A percentile compares a stretch with the other conserved stretches of the same genome.
phyloP scores from a whole-genome alignment of 2,888 invertebrate genomes.

The Lepidochitona cinerea region DNA sequence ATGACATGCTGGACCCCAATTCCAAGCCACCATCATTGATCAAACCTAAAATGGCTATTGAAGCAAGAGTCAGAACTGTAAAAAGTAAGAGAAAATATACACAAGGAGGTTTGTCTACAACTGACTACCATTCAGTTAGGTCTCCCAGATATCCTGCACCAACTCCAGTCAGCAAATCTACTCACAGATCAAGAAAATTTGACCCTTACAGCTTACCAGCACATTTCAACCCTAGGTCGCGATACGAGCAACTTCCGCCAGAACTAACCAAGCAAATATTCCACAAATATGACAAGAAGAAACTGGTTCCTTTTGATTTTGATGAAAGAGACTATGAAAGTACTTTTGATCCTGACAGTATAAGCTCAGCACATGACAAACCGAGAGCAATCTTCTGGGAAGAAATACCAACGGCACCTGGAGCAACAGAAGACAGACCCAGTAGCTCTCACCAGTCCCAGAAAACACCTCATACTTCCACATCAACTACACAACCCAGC shows the following conservation, averaged over 20 bases:
- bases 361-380: background rate
- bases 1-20: background rate
- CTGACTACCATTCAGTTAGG: background rate
- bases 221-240: background rate
- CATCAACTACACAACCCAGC: too few relatives aligned
- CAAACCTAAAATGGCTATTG: background rate
- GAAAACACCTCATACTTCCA: too few relatives aligned
- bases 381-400: background rate
- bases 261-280: background rate
- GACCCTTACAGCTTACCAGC: background rate
- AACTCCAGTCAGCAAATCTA: background rate
- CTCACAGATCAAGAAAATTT: too few relatives aligned
- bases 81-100: background rate
- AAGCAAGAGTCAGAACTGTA: background rate
- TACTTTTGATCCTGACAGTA: background rate
- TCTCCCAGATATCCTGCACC: background rate
- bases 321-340: background rate
- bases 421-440: too few relatives aligned
- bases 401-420: background rate
- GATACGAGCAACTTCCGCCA: background rate
- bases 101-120: background rate
- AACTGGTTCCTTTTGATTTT: constrained; percentile 1
- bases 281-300: background rate
- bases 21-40: background rate
- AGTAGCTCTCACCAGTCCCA: too few relatives aligned